Conservation (phyloP, 2,888 invertebrate genomes). For the Dasysyrphus albostriatus region DNA sequence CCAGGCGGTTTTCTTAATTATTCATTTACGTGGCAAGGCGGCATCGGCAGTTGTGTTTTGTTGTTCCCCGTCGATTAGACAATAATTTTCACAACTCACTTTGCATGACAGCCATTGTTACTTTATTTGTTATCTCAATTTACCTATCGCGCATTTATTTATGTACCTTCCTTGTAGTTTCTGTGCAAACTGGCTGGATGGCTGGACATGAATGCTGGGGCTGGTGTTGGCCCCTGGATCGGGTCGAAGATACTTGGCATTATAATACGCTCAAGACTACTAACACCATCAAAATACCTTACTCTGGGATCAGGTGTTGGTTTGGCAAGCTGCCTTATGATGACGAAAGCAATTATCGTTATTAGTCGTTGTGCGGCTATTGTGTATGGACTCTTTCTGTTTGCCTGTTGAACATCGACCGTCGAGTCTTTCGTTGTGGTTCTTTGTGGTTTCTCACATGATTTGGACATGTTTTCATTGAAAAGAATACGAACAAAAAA, state of each 20-base stretch:
- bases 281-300: constrained; percentile 42
- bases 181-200: constrained; percentile 65
- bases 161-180: constrained; percentile 17
- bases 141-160: constrained; percentile 70
- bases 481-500: constrained; percentile 6
- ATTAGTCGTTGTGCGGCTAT: constrained; percentile 70
- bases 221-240: neutral
- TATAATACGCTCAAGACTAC: constrained; percentile 65
- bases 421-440: constrained; percentile 19
- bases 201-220: constrained; percentile 67
- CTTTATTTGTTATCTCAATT: constrained; percentile 75
- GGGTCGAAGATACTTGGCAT: constrained; percentile 21
- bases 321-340: constrained; percentile 69
- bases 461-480: constrained; percentile 42
- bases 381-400: constrained; percentile 40
- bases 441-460: constrained; percentile 55
- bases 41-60: constrained; percentile 66
- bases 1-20: constrained; percentile 75
- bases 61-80: constrained; percentile 72
- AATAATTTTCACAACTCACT: constrained; percentile 76
- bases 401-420: constrained; percentile 48
- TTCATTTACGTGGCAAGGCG: constrained; percentile 70
- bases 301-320: constrained; percentile 66
- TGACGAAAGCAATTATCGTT: constrained; percentile 75
- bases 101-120: constrained; percentile 76